These are phyloP conservation scores for Athalia cordata DNA, from an alignment of 2,888 invertebrate genomes.

Conservation along the genomic window DNA sequence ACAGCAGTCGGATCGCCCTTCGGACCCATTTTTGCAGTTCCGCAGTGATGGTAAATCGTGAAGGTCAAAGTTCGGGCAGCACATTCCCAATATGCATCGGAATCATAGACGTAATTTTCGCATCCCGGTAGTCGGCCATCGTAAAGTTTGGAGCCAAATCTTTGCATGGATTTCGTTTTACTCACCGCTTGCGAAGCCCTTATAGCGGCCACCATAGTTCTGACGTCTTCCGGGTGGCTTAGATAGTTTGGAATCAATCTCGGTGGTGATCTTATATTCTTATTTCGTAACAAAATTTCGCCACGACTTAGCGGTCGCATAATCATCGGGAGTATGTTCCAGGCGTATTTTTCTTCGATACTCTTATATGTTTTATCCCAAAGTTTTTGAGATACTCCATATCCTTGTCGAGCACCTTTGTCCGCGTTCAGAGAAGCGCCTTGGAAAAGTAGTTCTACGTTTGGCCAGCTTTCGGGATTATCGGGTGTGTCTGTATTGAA, in stretches of 20 bases:
- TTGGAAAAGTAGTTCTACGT: constrained; percentile 80
- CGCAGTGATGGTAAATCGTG: constrained; percentile 82
- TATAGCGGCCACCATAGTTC: constrained; percentile 79
- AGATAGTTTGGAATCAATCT: constrained; percentile 83
- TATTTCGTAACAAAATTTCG: constrained; percentile 78
- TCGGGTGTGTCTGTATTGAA: constrained; percentile 78
- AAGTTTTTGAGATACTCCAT: constrained; percentile 77
- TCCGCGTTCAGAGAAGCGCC: constrained; percentile 76
- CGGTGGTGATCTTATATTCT: constrained; percentile 80
- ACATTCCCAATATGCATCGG: constrained; percentile 83
- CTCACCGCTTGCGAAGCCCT: constrained; percentile 77
- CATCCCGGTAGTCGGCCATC: constrained; percentile 77
- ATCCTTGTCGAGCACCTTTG: constrained; percentile 74
- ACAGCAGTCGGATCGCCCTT: constrained; percentile 77
- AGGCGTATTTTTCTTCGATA: constrained; percentile 76
- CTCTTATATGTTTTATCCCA: constrained; percentile 77
- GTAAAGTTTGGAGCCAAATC: constrained; percentile 76
- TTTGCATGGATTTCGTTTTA: constrained; percentile 78
- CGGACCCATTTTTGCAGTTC: constrained; percentile 82
- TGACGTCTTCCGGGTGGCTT: constrained; percentile 78
- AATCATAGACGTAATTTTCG: constrained; percentile 76
- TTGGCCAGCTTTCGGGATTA: constrained; percentile 77
- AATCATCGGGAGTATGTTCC: constrained; percentile 79
- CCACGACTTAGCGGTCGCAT: constrained; percentile 84
- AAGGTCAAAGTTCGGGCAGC: constrained; percentile 80